phyloP scores from a whole-genome alignment of 2,888 invertebrate genomes.

The Zele albiditarsus region DNA sequence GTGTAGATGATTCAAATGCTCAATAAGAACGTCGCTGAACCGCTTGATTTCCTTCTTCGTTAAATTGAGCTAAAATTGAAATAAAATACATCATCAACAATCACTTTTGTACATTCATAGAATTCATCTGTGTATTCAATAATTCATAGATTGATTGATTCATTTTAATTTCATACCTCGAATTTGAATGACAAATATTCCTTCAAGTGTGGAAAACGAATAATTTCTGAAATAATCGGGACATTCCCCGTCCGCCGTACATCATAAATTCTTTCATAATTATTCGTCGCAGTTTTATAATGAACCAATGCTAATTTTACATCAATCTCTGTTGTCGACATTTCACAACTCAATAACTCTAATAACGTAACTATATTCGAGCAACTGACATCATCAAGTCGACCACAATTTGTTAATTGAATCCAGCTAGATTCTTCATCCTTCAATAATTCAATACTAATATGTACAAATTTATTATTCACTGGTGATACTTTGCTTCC shows the following conservation, averaged over 20 bases:
- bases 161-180: constrained; percentile 45
- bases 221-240: not conserved
- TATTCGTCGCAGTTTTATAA: not conserved
- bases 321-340: not conserved
- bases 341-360: not conserved
- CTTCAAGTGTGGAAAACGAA: constrained; percentile 36
- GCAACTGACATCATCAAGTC: not conserved
- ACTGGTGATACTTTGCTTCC: constrained; percentile 10
- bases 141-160: not conserved
- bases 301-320: not conserved
- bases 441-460: constrained; percentile 43
- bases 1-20: constrained; percentile 49
- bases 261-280: constrained; percentile 21
- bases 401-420: constrained; percentile 38
- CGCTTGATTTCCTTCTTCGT: constrained; percentile 34
- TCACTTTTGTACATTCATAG: not conserved
- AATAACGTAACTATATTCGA: not conserved
- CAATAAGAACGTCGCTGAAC: constrained; percentile 49
- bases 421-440: constrained; percentile 36
- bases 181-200: constrained; percentile 50
- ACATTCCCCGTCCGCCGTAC: constrained; percentile 10
- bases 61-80: constrained; percentile 55
- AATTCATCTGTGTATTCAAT: not conserved
- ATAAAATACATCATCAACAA: constrained; percentile 24
- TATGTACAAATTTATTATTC: not conserved